phyloP scores from a whole-genome alignment of 2,888 invertebrate species.

The Cotesia congregata region DNA sequence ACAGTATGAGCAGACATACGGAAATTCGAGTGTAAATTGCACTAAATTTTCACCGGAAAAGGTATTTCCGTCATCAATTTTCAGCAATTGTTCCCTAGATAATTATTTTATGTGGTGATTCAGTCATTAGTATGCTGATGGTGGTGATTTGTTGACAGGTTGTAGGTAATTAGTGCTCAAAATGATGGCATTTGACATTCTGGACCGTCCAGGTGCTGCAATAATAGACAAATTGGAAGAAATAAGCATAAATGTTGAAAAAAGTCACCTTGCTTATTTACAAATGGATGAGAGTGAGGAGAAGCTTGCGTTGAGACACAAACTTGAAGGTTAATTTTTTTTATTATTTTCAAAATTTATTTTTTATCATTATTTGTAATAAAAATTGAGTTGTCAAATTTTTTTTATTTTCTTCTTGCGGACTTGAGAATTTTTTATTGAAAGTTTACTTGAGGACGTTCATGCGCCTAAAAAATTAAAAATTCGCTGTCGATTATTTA shows the following conservation, averaged over 20 bases:
- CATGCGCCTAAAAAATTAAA: no score
- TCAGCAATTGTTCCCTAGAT: background rate
- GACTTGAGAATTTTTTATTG: no score
- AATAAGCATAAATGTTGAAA: conserved; percentile 81
- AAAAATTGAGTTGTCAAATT: no score
- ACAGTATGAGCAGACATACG: background rate
- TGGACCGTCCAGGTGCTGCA: conserved; percentile 45
- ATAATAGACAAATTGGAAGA: conserved; percentile 75
- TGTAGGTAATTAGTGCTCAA: background rate
- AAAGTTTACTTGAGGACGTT: no score
- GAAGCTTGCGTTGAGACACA: conserved; percentile 82
- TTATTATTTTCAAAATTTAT: background rate
- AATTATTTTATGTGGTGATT: conserved; percentile 3
- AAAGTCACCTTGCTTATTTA: conserved; percentile 83
- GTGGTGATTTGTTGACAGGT: background rate
- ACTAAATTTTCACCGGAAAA: background rate
- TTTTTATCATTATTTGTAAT: background rate
- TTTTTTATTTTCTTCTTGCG: no score
- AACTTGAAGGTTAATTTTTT: conserved; percentile 78
- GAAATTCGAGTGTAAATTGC: background rate
- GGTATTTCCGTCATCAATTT: background rate
- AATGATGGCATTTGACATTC: conserved; percentile 62
- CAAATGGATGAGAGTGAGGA: conserved; percentile 85
- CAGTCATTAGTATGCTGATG: background rate
- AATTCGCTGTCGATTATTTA: no score